Conservation (phyloP, 2,888 invertebrate species). For the Drosophila rellima region DNA sequence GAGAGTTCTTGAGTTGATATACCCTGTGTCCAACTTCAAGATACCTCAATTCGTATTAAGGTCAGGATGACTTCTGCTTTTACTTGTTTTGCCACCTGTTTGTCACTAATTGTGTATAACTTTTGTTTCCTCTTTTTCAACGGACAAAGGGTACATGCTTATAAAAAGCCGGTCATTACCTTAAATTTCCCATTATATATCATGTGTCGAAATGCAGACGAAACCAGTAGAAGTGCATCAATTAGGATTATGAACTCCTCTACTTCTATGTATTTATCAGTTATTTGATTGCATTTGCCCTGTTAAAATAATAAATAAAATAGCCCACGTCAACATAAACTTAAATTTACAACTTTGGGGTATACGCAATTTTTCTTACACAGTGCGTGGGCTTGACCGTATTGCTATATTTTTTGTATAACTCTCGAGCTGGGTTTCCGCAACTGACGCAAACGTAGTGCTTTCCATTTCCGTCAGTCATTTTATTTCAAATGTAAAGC, state of each 20-base stretch:
- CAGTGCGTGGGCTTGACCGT: slow-evolving; percentile 91
- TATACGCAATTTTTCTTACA: slow-evolving; percentile 87
- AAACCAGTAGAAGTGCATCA: slow-evolving; percentile 93
- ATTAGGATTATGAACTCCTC: slow-evolving; percentile 95
- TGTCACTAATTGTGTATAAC: background rate
- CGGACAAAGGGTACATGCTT: background rate
- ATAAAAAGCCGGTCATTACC: slow-evolving; percentile 85
- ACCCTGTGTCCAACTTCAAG: background rate
- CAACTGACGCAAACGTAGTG: slow-evolving; percentile 89
- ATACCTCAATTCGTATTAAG: too few species aligned
- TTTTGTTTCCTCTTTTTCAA: background rate
- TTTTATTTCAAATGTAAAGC: slow-evolving; percentile 9
- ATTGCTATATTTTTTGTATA: slow-evolving; percentile 90
- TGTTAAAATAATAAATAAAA: slow-evolving; percentile 84
- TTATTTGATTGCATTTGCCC: slow-evolving; percentile 91
- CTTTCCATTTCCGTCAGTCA: slow-evolving; percentile 41
- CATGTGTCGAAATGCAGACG: slow-evolving; percentile 93
- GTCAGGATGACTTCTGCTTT: too few species aligned
- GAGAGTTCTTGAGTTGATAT: background rate
- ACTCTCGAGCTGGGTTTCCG: slow-evolving; percentile 88
- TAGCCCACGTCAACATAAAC: background rate
- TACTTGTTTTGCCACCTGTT: too few species aligned
- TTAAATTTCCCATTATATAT: slow-evolving; percentile 93
- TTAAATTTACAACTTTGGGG: background rate
- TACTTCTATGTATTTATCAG: slow-evolving; percentile 96